A percentile compares a stretch with the other conserved stretches of the same genome.
phyloP scores from a whole-genome alignment of 1,140 invertebrate species.

The Xylocopa sonorina region DNA sequence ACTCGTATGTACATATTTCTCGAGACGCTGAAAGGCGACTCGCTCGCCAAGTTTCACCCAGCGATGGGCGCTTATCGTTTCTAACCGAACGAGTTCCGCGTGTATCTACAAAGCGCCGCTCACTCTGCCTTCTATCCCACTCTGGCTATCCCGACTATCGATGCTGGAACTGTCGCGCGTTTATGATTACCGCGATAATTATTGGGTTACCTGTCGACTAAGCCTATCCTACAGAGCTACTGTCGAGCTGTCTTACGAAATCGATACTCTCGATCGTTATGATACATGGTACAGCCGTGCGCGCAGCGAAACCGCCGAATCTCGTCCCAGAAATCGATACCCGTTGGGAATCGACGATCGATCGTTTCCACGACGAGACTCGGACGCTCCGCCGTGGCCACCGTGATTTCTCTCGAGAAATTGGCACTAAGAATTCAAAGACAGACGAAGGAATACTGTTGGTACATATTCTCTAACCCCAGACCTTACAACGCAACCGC shows the following conservation, averaged over 20 bases:
- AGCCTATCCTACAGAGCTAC: constrained; percentile 14
- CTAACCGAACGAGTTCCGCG: constrained; percentile 44
- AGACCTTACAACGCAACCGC: too few species aligned
- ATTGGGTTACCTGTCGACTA: constrained; percentile 43
- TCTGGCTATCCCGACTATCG: constrained; percentile 23
- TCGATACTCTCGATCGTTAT: constrained; percentile 27
- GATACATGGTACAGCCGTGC: constrained; percentile 55
- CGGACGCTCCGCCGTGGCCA: constrained; percentile 10
- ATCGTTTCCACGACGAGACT: not conserved
- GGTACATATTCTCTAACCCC: constrained; percentile 57
- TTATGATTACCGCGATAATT: constrained; percentile 50
- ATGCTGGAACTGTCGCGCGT: constrained; percentile 7
- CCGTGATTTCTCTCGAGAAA: constrained; percentile 58
- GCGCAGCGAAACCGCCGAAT: constrained; percentile 12
- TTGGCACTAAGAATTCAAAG: constrained; percentile 74
- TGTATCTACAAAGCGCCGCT: constrained; percentile 59
- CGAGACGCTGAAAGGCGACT: constrained; percentile 31
- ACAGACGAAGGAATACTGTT: constrained; percentile 72
- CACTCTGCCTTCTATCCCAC: not conserved
- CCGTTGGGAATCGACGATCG: not conserved
- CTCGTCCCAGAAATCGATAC: too few species aligned
- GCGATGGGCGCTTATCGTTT: constrained; percentile 42
- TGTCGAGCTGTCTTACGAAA: constrained; percentile 13
- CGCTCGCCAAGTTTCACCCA: constrained; percentile 42
- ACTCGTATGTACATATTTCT: constrained; percentile 53